phyloP scores from a whole-genome alignment of 2,888 invertebrate species.

The Diarsia mendica region DNA sequence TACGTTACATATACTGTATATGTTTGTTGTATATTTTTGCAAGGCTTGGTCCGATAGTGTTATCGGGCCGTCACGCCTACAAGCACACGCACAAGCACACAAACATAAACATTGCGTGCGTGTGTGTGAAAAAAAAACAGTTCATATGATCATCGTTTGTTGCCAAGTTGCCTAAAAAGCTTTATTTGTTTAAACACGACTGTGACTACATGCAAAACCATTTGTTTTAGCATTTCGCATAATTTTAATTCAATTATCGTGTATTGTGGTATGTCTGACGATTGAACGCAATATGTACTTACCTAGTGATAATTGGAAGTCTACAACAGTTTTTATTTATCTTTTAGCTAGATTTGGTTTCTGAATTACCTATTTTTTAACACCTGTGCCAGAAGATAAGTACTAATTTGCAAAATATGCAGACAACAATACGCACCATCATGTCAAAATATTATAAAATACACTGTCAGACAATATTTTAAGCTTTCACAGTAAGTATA shows the following conservation, averaged over 20 bases:
- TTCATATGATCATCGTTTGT: conserved; percentile 74
- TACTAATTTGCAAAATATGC: neutral
- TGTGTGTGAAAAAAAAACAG: conserved; percentile 68
- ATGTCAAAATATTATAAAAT: no score
- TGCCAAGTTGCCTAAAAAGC: conserved; percentile 81
- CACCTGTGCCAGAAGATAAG: neutral
- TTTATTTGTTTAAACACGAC: conserved; percentile 53
- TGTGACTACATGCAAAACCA: conserved; percentile 33
- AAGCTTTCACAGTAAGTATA: no score
- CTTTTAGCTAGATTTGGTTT: conserved; percentile 11
- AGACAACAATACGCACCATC: neutral
- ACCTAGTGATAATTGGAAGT: conserved; percentile 43
- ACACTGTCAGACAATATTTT: no score
- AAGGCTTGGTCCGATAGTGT: conserved; percentile 86
- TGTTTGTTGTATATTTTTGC: conserved; percentile 90
- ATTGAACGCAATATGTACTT: conserved; percentile 22
- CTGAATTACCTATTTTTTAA: neutral
- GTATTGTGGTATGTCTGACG: conserved; percentile 13
- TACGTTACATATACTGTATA: conserved; percentile 61
- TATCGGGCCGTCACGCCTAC: conserved; percentile 88
- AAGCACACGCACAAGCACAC: conserved; percentile 74
- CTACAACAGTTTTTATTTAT: conserved; percentile 6
- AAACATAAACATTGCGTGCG: conserved; percentile 48
- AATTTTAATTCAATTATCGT: conserved; percentile 59
- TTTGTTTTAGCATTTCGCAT: conserved; percentile 55